These are phyloP conservation scores for Eulemur coronatus DNA, from an alignment of 2,797 vertebrate genomes.

Conservation along the genomic window DNA sequence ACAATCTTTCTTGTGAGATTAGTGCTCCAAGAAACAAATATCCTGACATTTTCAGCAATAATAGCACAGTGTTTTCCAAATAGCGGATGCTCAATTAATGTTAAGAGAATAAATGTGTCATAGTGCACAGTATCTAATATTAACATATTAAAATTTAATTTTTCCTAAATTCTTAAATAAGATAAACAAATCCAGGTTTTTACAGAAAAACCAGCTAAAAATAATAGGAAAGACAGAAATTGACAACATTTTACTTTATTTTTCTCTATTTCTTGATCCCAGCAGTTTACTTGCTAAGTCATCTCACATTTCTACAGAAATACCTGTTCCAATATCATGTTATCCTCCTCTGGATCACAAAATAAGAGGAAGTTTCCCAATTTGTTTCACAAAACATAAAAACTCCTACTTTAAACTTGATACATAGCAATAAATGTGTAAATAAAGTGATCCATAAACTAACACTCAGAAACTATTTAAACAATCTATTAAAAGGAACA, in stretches of 20 bases:
- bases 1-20: neutral
- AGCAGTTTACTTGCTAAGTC: neutral
- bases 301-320: neutral
- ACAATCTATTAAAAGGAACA: neutral
- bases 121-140: neutral
- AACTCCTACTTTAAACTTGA: neutral
- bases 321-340: neutral
- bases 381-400: neutral
- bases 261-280: neutral
- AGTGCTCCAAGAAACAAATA: neutral
- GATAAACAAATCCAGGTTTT: constrained; percentile 10
- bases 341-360: neutral
- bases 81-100: neutral
- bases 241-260: neutral
- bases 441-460: neutral
- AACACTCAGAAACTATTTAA: neutral
- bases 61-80: neutral
- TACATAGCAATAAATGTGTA: neutral
- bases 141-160: neutral
- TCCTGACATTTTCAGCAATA: neutral
- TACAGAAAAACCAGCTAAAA: neutral
- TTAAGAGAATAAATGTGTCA: neutral
- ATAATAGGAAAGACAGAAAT: neutral
- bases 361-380: neutral
- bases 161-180: neutral